Evolutionary conservation across 2,797 vertebrate species (phyloP), one percentile per base, ranked within the genome.

Genomic region (Malurus leucopterus): DNA sequence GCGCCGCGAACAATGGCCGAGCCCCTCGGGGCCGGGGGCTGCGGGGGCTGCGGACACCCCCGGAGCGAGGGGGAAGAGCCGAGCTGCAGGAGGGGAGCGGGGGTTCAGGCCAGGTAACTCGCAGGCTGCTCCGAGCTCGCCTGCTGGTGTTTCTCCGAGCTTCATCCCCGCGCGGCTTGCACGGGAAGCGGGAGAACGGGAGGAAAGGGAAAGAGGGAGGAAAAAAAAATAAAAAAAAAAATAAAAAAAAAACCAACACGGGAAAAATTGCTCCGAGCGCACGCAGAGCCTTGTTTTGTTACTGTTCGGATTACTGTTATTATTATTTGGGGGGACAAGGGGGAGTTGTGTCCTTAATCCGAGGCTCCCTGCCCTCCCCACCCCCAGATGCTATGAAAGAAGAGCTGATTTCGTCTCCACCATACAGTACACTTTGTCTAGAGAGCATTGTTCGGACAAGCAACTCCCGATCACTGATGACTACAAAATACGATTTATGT

Each of bases 371-470:
- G 49, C 82, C 65, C 69, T 83, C 61, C 81, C 77, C 73, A 80
- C 30, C 63, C 72, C 70, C 78, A 64, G 80, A 93, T 88, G 63
- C 86, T 85, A 6, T 67, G 77, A 74, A 88, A 86, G 53, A 67
- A 92, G 87, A 86, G 82, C 76, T 65, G 74, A 76, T 92, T 95
- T 89, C 57, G 84, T 87, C 93, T 93, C 89, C 80, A 95, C 83
- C 74, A 71, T 57, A 69, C 62, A 79, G 90, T 88, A 81, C 87
- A 95, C 93, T 93, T 95, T 93, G 93, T 94, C 92, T 94, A 61
- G 80, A 90, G 91, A 94, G 94, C 94, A 92, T 96, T 95, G 94
- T 94, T 94, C 92, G 85, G 93, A 92, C 90, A 92, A 94, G 87
- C 87, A 88, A 89, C 80, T 93, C 90, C 75, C 40, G 76, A 94